Evolutionary conservation across 1,140 invertebrate genomes (phyloP).

Genomic region (Drosophila equinoxialis): DNA sequence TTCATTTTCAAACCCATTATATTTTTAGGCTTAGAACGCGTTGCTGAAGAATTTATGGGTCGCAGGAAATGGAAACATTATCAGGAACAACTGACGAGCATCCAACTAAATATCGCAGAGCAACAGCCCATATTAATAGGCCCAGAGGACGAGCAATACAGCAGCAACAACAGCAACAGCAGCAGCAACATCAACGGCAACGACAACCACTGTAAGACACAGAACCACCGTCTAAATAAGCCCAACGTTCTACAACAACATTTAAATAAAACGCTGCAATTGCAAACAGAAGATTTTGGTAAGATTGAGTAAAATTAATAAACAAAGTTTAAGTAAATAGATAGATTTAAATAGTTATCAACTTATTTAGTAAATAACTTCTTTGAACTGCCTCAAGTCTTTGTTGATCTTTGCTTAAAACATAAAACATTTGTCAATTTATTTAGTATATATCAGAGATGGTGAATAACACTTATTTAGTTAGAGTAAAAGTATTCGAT

Average conservation of each 20-base stretch:
- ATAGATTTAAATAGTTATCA: too few relatives aligned
- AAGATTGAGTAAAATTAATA: background rate
- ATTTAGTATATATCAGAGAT: too few relatives aligned
- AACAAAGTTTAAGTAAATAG: too few relatives aligned
- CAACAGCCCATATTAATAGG: slow-evolving; percentile 71
- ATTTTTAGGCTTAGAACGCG: slow-evolving; percentile 93
- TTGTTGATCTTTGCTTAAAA: too few relatives aligned
- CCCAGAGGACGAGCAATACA: slow-evolving; percentile 56
- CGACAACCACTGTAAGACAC: slow-evolving; percentile 50
- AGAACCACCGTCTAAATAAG: slow-evolving; percentile 68
- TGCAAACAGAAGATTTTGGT: slow-evolving; percentile 64
- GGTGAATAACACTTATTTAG: too few relatives aligned
- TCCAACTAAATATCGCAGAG: slow-evolving; percentile 76
- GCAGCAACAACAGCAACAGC: slow-evolving; percentile 40
- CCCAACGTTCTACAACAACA: slow-evolving; percentile 50
- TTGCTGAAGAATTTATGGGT: slow-evolving; percentile 97
- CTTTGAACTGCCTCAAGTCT: too few relatives aligned
- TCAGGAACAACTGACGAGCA: slow-evolving; percentile 88
- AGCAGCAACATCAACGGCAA: slow-evolving; percentile 40
- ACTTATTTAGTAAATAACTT: too few relatives aligned
- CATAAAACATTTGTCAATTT: too few relatives aligned
- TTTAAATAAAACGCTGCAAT: slow-evolving; percentile 39
- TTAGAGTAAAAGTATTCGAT: too few relatives aligned
- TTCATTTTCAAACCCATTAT: background rate
- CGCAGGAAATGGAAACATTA: slow-evolving; percentile 96